These are phyloP conservation scores for Parus major DNA, from an alignment of 2,113 vertebrate genomes.

Conservation along the genomic window DNA sequence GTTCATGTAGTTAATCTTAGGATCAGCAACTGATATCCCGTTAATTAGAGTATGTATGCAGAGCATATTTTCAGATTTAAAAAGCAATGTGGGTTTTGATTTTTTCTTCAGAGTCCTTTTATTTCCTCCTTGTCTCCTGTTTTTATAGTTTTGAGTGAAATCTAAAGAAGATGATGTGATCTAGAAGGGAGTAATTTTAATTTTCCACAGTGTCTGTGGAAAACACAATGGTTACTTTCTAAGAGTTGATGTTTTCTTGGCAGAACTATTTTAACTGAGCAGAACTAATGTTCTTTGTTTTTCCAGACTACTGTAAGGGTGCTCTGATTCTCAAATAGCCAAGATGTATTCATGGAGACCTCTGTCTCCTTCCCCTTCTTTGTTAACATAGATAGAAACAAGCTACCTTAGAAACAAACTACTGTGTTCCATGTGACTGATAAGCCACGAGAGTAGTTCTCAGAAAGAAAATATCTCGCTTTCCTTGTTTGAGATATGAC, in stretches of 20 bases:
- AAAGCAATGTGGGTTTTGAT: neutral
- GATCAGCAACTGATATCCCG: neutral
- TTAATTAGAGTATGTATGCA: slow-evolving; percentile 37
- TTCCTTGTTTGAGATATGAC: neutral
- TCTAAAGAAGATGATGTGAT: neutral
- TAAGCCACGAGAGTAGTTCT: neutral
- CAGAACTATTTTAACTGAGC: slow-evolving; percentile 4
- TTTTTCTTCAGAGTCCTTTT: neutral
- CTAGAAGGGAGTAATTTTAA: neutral
- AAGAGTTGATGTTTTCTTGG: slow-evolving; percentile 26
- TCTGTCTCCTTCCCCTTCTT: neutral
- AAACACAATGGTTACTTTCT: neutral
- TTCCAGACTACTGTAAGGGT: neutral
- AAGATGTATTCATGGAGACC: neutral
- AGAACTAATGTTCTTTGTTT: slow-evolving; percentile 4
- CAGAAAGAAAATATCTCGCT: neutral
- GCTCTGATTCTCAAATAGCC: neutral
- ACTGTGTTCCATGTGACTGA: neutral
- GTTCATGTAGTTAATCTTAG: slow-evolving; percentile 11
- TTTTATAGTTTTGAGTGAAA: slow-evolving; percentile 11
- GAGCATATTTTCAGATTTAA: slow-evolving; percentile 19
- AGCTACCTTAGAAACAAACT: neutral
- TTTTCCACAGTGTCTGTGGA: neutral
- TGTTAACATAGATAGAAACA: neutral
- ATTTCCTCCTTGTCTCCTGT: neutral